Evolutionary conservation across 2,888 invertebrate genomes (phyloP).

Genomic region (Cephus pygmeus): DNA sequence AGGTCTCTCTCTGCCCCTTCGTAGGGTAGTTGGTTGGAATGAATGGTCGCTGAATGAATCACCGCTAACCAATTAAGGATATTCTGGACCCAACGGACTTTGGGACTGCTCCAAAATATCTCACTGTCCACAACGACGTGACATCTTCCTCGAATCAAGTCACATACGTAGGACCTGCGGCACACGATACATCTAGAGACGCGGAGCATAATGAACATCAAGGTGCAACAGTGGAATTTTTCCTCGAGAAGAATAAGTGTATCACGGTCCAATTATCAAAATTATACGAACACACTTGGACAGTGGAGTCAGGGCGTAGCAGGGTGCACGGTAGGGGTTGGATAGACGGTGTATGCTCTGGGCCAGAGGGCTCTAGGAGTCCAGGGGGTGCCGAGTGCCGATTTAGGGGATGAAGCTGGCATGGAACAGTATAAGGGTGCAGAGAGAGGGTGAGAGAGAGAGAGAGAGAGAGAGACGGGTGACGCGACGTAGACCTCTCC

Average conservation of each 20-base stretch:
- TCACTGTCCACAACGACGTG: not conserved
- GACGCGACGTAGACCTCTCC: slow-evolving; percentile 22
- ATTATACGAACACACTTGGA: not conserved
- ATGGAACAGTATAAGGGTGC: slow-evolving; percentile 14
- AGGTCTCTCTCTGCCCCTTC: slow-evolving; percentile 42
- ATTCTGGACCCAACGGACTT: not conserved
- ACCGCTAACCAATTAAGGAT: slow-evolving; percentile 62
- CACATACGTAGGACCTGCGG: not conserved
- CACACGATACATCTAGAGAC: not conserved
- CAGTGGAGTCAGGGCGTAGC: not conserved
- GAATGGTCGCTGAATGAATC: slow-evolving; percentile 61
- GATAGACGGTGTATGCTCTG: not conserved
- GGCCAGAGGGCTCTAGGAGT: not conserved
- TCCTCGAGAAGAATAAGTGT: not conserved
- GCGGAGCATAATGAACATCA: not conserved
- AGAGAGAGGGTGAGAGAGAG: slow-evolving; percentile 15
- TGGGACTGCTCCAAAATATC: not conserved
- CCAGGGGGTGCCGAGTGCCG: slow-evolving; percentile 42
- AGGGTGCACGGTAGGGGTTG: not conserved
- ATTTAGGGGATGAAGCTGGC: slow-evolving; percentile 58
- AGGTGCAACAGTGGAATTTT: not conserved
- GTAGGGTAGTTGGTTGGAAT: slow-evolving; percentile 51
- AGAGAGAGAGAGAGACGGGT: slow-evolving; percentile 14
- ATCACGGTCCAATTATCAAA: not conserved
- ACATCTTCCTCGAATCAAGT: not conserved